Evolutionary conservation across 1,140 invertebrate species (phyloP), one percentile per base, ranked within the genome.

Genomic region (Drosophila mojavensis): DNA sequence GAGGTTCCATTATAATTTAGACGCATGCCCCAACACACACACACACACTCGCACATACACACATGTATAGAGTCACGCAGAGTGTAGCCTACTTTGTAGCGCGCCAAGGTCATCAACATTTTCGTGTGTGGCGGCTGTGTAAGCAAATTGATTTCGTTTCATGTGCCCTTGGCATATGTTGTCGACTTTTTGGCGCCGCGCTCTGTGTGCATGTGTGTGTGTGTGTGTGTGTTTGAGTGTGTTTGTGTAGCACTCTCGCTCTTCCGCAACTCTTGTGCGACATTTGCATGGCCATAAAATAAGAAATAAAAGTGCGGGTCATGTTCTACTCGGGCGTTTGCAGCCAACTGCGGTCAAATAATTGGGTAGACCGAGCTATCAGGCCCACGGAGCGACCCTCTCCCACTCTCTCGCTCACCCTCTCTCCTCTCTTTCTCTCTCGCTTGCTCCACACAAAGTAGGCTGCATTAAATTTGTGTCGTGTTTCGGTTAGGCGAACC

Each of bases 241-340:
- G 66, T 54, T 20, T 56, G 41, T 50, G 9, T 39, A 3, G 33
- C 53, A 36, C 53, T 17, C 30, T 17, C 17, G 24, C 24, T 58
- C 24, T 55, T 24, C 47, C 24, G 62, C 20, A 3, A 13, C 26
- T 47, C 62, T 55, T 68, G 53, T 68, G 36, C 45, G 58, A 69
- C 73, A 71, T 88, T 89, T 80, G 80, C 80, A 88, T 89, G 80
- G 65, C 76, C 80, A 71, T 89, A 79, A 82, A 86, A 89, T 78
- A 70, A 88, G 79, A 86, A 82, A 86, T 88, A 86, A 88, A 88
- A 82, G 64, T 75, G 51, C 59, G 60, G 28, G 70, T 58, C 48
- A 47, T 58, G 33, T 50, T 78, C 48, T 43, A 61, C 53, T 20
- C 15, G 15, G 54, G 72, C 54, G 60, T 48, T 45, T 41, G 55